Base-by-base conservation (phyloP, 2,113 vertebrate genomes). In the Brienomyrus brachyistius region DNA sequence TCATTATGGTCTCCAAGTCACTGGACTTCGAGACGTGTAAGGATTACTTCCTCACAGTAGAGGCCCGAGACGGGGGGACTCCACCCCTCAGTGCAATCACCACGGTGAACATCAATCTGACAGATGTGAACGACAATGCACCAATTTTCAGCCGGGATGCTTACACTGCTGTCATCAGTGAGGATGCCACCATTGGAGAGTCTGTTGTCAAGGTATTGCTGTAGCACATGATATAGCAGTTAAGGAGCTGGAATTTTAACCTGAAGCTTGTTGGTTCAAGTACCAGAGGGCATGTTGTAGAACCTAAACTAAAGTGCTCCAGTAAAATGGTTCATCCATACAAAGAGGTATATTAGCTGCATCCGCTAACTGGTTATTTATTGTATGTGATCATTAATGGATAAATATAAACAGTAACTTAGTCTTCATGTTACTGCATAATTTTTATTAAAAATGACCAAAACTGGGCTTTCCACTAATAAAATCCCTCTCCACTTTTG, bases 91-190 rank as follows among this genome's bases (percentile, higher is more conserved):
- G 97, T 0, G 96, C 98, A 0, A 94, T 99, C 1, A 95, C 98
- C 0, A 99, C 97, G 0, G 96, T 99, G 54, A 99, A 97, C 80
- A 95, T 99, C 85, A 98, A 98, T 8, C 93, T 99, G 92, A 97
- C 97, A 0, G 98, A 99, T n/a, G 96, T 99, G 88, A 99, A 99
- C 13, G 98, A 99, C 95, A 99, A 99, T 0, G 95, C 97, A 0
- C 98, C 98, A 0, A 93, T 93, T 45, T 99, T 99, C 92, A 98
- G 96, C 93, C 97, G 96, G 4, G 94, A 95, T 0, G 92, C 96
- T 85, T 99, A 99, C 94, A 96, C 95, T 0, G 95, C 98, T 0
- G 96, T 98, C 91, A 95, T 99, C 93, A 97, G 98, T 0, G 98
- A 99, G 92, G 98, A 99, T 0, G 96, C 98, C 0, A 92, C 94